Percentiles rank a stretch among this genome's conserved stretches.
Conservation (phyloP, 2,888 invertebrate species). For the Cyrtodaria siliqua region DNA sequence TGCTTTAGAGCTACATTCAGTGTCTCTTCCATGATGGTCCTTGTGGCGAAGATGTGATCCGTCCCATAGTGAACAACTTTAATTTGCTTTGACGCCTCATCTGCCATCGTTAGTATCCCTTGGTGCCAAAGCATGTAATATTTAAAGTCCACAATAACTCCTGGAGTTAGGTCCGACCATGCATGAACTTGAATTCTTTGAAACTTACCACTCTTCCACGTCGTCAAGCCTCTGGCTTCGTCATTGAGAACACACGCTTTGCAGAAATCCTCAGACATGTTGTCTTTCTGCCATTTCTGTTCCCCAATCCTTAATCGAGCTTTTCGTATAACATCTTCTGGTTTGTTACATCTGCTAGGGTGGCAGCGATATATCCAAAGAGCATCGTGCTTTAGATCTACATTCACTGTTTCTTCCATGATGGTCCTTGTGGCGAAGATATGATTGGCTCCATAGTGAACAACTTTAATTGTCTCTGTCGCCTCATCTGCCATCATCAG, state of each 20-base stretch:
- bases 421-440: constrained; percentile 44
- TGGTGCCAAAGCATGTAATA: too few species aligned
- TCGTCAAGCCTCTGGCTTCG: too few species aligned
- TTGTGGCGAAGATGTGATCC: too few species aligned
- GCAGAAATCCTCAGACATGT: constrained; percentile 28
- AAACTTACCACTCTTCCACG: too few species aligned
- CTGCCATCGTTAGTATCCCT: too few species aligned
- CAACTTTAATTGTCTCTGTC: constrained; percentile 28
- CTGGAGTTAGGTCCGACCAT: too few species aligned
- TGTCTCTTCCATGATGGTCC: too few species aligned
- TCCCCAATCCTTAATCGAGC: constrained; percentile 13
- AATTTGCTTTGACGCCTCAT: too few species aligned
- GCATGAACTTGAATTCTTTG: too few species aligned
- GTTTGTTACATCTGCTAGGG: constrained; percentile 14
- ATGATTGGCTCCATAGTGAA: constrained; percentile 46
- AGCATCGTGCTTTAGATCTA: constrained; percentile 15
- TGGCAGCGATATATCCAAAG: constrained; percentile 32
- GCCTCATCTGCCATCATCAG: constrained; percentile 20
- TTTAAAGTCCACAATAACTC: too few species aligned
- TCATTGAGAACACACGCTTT: constrained; percentile 20
- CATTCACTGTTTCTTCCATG: constrained; percentile 33
- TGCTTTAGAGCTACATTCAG: too few species aligned
- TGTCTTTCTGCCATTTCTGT: constrained; percentile 13
- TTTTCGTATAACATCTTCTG: background rate
- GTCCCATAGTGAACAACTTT: too few species aligned